Evolutionary conservation across 92 coral and sea anemone genomes (phyloP).

Genomic region (Heteractis magnifica): DNA sequence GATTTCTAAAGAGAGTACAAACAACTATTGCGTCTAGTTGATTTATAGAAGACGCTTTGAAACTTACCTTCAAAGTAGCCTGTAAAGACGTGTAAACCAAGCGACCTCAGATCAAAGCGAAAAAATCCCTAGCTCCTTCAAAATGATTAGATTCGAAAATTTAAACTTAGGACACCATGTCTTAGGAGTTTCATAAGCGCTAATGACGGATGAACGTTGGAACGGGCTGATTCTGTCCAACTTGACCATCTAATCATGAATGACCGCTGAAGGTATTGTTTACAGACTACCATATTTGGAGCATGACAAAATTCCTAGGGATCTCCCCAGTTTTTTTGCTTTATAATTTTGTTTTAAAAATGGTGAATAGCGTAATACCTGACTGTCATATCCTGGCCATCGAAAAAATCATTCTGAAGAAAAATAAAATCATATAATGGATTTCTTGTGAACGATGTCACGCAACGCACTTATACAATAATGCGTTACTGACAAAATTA

Average conservation of each 20-base stretch:
- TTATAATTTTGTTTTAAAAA: background rate
- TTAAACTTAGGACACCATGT: background rate
- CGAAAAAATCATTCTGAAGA: background rate
- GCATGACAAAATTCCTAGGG: background rate
- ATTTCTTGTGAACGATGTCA: background rate
- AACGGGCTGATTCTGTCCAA: background rate
- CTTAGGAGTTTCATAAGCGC: background rate
- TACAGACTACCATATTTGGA: conserved; percentile 17
- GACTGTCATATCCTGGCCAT: background rate
- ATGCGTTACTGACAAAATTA: background rate
- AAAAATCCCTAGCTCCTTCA: background rate
- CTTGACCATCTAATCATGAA: background rate
- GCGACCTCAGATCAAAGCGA: background rate
- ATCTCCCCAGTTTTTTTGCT: conserved; percentile 3
- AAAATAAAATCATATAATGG: background rate
- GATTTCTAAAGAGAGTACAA: background rate
- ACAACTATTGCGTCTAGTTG: background rate
- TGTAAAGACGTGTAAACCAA: background rate
- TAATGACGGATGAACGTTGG: background rate
- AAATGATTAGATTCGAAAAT: background rate
- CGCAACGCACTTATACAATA: background rate
- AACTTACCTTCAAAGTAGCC: background rate
- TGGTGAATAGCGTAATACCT: background rate
- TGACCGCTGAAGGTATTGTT: conserved; percentile 14
- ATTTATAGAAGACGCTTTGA: background rate